Evolutionary conservation across 2,113 vertebrate genomes (phyloP).

Genomic region (Rattus rattus): DNA sequence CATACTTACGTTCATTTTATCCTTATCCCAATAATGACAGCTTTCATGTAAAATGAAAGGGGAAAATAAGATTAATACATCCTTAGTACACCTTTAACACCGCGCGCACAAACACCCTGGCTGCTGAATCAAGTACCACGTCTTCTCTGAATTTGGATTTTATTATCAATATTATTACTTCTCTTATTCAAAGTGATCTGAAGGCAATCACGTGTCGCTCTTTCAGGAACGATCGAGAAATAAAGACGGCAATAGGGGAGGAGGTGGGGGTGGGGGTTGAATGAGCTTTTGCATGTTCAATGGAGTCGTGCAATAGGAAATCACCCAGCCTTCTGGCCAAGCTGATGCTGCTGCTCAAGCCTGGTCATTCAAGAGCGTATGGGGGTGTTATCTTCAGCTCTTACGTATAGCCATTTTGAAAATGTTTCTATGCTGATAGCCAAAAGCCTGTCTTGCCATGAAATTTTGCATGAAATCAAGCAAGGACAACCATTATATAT

Average conservation of each 20-base stretch:
- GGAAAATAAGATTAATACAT: conserved; percentile 82
- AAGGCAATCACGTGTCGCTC: conserved; percentile 44
- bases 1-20: conserved; percentile 84
- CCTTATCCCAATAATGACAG: conserved; percentile 80
- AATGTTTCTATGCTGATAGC: conserved; percentile 7
- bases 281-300: conserved; percentile 62
- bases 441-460: conserved; percentile 51
- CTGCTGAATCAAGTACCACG: conserved; percentile 53
- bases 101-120: conserved; percentile 29
- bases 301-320: conserved; percentile 59
- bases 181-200: conserved; percentile 63
- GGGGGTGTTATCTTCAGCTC: conserved; percentile 41
- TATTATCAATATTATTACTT: conserved; percentile 57
- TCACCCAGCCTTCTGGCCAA: conserved; percentile 70
- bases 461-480: conserved; percentile 51
- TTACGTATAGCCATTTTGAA: conserved; percentile 51
- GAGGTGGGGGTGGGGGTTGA: neutral
- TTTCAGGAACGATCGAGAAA: conserved; percentile 50
- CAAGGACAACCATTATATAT: neutral
- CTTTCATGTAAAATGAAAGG: conserved; percentile 81
- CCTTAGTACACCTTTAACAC: conserved; percentile 77
- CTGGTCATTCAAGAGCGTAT: conserved; percentile 59
- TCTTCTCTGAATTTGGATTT: conserved; percentile 70
- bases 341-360: conserved; percentile 67
- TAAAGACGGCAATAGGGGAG: neutral